Conservation (phyloP, 2,888 invertebrate species). For the Gonocerus acuteangulatus region DNA sequence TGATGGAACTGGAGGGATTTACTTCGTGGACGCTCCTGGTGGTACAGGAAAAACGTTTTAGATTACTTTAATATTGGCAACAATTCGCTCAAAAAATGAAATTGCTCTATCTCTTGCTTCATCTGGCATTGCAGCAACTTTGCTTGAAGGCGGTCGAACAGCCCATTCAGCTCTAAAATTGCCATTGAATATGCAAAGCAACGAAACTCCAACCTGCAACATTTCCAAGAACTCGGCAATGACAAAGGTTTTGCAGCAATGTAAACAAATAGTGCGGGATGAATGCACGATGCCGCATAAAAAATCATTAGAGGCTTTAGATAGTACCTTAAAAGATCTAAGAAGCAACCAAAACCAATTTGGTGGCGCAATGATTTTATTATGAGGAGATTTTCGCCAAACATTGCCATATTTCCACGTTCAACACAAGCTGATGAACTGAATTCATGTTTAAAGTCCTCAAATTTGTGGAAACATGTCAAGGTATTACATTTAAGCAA, state of each 20-base stretch:
- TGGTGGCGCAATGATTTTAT: not conserved
- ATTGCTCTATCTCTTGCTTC: conserved; percentile 43
- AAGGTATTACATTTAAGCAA: not conserved
- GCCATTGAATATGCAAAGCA: conserved; percentile 39
- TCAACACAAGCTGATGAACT: not conserved
- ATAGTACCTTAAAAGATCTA: conserved; percentile 35
- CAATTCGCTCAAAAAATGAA: conserved; percentile 40
- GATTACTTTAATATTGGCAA: conserved; percentile 42
- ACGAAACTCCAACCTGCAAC: conserved; percentile 41
- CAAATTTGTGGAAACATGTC: not conserved
- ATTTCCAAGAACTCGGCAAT: conserved; percentile 38
- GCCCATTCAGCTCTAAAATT: conserved; percentile 42
- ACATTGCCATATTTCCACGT: not conserved
- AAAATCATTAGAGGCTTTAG: conserved; percentile 40
- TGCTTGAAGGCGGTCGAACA: conserved; percentile 41
- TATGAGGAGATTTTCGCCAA: not conserved
- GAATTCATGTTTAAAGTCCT: not conserved
- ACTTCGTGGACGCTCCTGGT: conserved; percentile 40
- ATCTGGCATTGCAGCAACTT: conserved; percentile 46
- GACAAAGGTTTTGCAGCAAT: conserved; percentile 39
- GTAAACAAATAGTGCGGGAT: conserved; percentile 43
- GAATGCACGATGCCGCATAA: conserved; percentile 44
- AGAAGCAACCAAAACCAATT: not conserved
- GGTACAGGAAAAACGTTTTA: conserved; percentile 45
- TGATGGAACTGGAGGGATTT: conserved; percentile 35